Conservation (phyloP, 2,113 vertebrate genomes). For the Seriola quinqueradiata region DNA sequence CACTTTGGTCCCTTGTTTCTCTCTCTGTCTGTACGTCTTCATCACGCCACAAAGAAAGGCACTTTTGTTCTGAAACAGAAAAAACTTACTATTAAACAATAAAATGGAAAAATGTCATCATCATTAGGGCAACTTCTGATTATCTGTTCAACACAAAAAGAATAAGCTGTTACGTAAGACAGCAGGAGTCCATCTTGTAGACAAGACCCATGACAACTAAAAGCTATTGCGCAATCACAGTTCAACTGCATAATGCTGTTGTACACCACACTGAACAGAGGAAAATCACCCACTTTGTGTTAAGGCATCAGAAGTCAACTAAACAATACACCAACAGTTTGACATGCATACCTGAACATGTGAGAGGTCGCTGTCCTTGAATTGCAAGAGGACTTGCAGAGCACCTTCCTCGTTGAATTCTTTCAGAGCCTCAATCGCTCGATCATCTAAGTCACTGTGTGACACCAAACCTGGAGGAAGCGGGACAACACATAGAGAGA, state of each 20-base stretch:
- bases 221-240: constrained; percentile 10
- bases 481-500: constrained; percentile 55
- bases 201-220: constrained; percentile 2
- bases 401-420: constrained; percentile 99
- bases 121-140: neutral
- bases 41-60: constrained; percentile 99
- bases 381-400: constrained; percentile 98
- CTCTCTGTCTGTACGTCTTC: constrained; percentile 99
- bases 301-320: neutral
- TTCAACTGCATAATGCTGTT: neutral
- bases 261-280: neutral
- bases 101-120: neutral
- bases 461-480: constrained; percentile 92
- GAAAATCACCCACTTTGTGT: neutral
- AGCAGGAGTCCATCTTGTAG: neutral
- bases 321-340: neutral
- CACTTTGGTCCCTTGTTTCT: constrained; percentile 99
- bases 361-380: constrained; percentile 99
- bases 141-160: neutral
- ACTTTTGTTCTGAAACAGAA: constrained; percentile 95
- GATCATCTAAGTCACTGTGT: constrained; percentile 99
- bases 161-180: neutral
- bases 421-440: constrained; percentile 99
- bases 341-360: constrained; percentile 93
- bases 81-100: neutral